Base-by-base conservation (phyloP, 2,888 invertebrate species). In the Diadegma fenestrale region DNA sequence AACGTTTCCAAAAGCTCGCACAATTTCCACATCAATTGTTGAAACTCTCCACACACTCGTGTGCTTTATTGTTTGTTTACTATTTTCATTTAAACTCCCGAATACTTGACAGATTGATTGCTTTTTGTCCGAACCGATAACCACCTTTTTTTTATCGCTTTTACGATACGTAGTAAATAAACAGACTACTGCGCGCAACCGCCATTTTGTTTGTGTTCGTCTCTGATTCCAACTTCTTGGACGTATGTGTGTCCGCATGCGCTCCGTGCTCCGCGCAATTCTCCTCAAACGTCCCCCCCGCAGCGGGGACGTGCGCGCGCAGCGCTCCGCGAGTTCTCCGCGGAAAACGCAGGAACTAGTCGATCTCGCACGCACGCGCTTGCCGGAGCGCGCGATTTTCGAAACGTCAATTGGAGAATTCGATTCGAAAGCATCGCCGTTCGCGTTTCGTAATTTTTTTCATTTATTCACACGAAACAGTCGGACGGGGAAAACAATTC, bases 181-280 rank as follows among this genome's bases (percentile, higher is more conserved):
- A 92, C 91, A 92, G 89, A 87, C 86, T 89, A 91, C 88, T 91
- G 87, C 92, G 90, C 89, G 90, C 88, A 87, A 90, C 92, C 89
- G 88, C 91, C 91, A 92, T 91, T 89, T 89, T 90, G 87, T 84
- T 86, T 85, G 82, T 86, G 58, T 61, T 75, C 45, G 75, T 54
- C 26, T 45, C 43, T 37, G 61, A 48, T 54, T 72, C 66, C 43
- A 63, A 14, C 63, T 19, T 41, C 61, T 19, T 48, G 58, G 73
- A 48, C 68, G 64, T 48, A 17, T 33, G 43, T 51, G 19, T 41
- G 43, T 43, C 26, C 43, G 58, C 17, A 14, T 45, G 72, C 73
- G 73, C 61, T 54, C 19, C 10, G 22, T 12, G 8, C 45, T n/a
- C n/a, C 51, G 19, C 17, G n/a, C 5, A n/a, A 51, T 51, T 51